Evolutionary conservation across 2,797 vertebrate genomes (phyloP), one percentile per base, ranked within the genome.

Genomic region (Enteromius viviparus): DNA sequence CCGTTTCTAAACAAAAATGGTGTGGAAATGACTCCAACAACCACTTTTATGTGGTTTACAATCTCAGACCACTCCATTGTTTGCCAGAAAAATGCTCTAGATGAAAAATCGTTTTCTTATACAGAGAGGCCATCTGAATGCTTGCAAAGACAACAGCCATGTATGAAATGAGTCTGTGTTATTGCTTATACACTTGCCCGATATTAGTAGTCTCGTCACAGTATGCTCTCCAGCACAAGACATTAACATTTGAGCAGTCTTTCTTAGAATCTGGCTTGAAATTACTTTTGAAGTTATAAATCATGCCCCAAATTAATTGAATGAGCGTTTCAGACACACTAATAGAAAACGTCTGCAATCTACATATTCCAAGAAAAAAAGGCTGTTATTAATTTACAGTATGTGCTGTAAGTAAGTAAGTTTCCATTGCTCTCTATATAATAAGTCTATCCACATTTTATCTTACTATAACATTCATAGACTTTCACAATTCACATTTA

Each of bases 1-100:
- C 85, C 85, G 84, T 87, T 90, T 91, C 88, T 92, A 88, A 92
- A 89, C 87, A 87, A 89, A 91, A 87, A 89, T 87, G 49, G 60
- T 6, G 87, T 55, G 49, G 49, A 53, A 53, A 53, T 2, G 42
- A 42, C 23, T 4, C 3, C 4, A 26, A 34, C 23, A 47, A 14
- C 9, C 37, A 64, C 42, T 65, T 65, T 64, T 32, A 9, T 29
- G 26, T 12, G 17, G 37, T 47, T 47, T 2, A 26, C 15, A 6
- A 47, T 45, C 23, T 47, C 23, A 71, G n/a, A 26, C 3, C 17
- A 12, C 40, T 72, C 47, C 49, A 37, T 37, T 34, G 34, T 10
- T 76, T 55, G 47, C 14, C 21, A 55, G 1, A 37, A 37, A 53
- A 74, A 15, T 7, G 10, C 19, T 3, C 26, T 7, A 34, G 17